Percentiles rank a stretch among this genome's conserved stretches.
These are phyloP conservation scores for Caretta caretta DNA, from an alignment of 2,113 vertebrate species.

Conservation along the genomic window DNA sequence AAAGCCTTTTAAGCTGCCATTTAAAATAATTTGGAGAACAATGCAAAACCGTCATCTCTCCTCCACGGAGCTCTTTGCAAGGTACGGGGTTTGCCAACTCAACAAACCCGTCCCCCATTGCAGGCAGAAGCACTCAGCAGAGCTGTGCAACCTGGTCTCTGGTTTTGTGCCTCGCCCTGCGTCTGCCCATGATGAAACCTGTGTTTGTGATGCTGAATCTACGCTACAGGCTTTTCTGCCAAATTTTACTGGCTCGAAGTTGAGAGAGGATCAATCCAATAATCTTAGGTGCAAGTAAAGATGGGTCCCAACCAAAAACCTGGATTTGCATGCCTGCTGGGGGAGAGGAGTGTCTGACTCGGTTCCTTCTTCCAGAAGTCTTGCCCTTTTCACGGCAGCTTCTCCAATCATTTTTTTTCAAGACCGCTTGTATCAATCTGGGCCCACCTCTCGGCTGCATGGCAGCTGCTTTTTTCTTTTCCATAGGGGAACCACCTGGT, in stretches of 20 bases:
- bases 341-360: not conserved
- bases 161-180: not conserved
- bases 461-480: not conserved
- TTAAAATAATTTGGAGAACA: constrained; percentile 80
- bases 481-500: not conserved
- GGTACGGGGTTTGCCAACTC: constrained; percentile 49
- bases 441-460: not conserved
- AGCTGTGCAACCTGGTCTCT: not conserved
- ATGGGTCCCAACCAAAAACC: not conserved
- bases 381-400: not conserved
- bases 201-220: not conserved
- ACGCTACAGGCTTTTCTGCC: not conserved
- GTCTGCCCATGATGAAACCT: not conserved
- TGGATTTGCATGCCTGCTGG: not conserved
- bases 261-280: not conserved
- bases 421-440: not conserved
- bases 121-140: not conserved
- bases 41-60: constrained; percentile 75
- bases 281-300: not conserved
- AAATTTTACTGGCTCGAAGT: not conserved
- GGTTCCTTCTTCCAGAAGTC: not conserved
- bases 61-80: constrained; percentile 67
- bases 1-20: constrained; percentile 80
- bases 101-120: constrained; percentile 6
- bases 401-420: not conserved